Evolutionary conservation across 2,797 vertebrate species (phyloP).

Genomic region (Petrocephalus schoutedeni): DNA sequence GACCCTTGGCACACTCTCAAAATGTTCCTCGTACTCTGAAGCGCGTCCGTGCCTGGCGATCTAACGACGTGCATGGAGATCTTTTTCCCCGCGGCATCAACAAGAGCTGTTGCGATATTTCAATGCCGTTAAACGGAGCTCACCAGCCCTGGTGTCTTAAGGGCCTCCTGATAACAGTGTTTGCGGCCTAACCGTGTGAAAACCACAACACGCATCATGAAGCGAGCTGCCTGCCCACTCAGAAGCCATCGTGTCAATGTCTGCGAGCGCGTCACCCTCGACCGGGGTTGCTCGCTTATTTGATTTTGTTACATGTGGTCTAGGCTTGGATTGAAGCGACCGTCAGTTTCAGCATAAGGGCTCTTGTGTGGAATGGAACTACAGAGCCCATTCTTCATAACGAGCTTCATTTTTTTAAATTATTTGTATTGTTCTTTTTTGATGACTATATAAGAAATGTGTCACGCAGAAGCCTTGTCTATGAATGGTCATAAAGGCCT

Average conservation of each 20-base stretch:
- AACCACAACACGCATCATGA: not conserved
- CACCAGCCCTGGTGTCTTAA: not conserved
- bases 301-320: not conserved
- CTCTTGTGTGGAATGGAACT: not conserved
- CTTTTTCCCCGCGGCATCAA: not conserved
- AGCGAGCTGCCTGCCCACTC: not conserved
- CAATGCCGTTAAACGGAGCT: not conserved
- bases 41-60: not conserved
- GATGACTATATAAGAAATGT: not conserved
- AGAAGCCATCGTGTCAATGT: constrained; percentile 14
- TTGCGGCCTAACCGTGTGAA: not conserved
- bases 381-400: not conserved
- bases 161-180: not conserved
- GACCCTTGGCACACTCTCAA: not conserved
- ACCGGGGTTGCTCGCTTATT: not conserved
- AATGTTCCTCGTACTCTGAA: not conserved
- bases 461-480: not conserved
- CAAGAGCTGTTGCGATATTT: not conserved
- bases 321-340: not conserved
- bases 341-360: not conserved
- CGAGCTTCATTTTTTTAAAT: not conserved
- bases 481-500: not conserved
- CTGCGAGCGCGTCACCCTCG: not conserved
- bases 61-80: not conserved
- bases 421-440: not conserved